phyloP scores from a whole-genome alignment of 53 echinoderm and acorn worm species.

The Crossaster papposus region DNA sequence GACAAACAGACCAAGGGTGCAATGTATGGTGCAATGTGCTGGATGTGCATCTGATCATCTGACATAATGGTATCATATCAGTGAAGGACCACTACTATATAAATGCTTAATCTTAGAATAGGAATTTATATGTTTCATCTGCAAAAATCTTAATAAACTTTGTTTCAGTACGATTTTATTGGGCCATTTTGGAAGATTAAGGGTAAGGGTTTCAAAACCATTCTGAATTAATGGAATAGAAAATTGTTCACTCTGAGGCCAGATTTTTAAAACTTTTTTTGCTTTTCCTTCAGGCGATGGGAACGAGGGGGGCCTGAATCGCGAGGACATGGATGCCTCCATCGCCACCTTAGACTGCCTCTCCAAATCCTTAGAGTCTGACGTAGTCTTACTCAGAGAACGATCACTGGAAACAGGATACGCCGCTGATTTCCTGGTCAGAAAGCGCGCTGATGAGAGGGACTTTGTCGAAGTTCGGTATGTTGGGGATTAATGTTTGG shows the following conservation, averaged over 20 bases:
- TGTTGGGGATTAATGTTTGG: background rate
- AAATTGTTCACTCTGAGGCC: no score
- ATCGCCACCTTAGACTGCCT: slow-evolving; percentile 80
- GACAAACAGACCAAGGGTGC: background rate
- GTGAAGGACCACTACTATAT: background rate
- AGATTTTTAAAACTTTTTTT: background rate
- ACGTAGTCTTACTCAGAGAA: slow-evolving; percentile 82
- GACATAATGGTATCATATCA: background rate
- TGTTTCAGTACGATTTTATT: no score
- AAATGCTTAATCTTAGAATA: no score
- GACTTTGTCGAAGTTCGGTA: slow-evolving; percentile 98
- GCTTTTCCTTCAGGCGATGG: slow-evolving; percentile 69
- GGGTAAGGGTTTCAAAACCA: no score
- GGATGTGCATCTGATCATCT: background rate
- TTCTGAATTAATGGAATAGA: no score
- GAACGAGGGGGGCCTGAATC: slow-evolving; percentile 77
- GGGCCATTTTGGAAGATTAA: no score
- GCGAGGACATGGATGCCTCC: slow-evolving; percentile 90
- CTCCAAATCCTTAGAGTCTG: slow-evolving; percentile 76
- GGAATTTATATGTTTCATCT: no score
- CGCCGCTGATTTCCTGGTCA: slow-evolving; percentile 82
- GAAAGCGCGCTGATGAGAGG: slow-evolving; percentile 84
- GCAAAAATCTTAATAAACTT: no score
- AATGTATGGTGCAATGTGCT: slow-evolving; percentile 2
- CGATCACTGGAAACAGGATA: slow-evolving; percentile 67